Evolutionary conservation across 2,888 invertebrate species (phyloP).

Genomic region (Lasioglossum leucozonium): DNA sequence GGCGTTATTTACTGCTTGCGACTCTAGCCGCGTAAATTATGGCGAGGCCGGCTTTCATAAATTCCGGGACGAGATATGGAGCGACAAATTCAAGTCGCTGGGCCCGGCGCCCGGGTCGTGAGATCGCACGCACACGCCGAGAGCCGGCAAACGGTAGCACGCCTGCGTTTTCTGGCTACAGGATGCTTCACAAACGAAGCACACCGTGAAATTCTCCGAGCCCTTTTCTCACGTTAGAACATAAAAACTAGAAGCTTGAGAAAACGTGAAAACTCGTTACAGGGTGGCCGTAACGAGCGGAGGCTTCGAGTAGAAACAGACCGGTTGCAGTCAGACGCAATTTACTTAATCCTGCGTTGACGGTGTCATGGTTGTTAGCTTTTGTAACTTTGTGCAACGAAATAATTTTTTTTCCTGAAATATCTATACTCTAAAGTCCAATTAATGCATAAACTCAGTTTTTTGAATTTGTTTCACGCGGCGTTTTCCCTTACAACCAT

Average conservation of each 20-base stretch:
- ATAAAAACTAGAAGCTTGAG: not conserved
- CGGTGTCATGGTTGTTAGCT: not conserved
- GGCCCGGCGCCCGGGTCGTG: conserved; percentile 69
- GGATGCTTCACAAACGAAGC: conserved; percentile 13
- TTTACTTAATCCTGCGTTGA: not conserved
- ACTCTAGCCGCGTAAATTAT: conserved; percentile 76
- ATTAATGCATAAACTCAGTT: too few relatives aligned
- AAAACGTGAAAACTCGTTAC: not conserved
- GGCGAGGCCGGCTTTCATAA: conserved; percentile 78
- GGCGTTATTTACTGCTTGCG: conserved; percentile 74
- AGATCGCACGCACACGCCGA: conserved; percentile 46
- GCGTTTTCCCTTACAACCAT: too few relatives aligned
- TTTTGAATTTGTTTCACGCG: too few relatives aligned
- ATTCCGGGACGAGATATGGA: conserved; percentile 79
- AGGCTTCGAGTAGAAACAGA: conserved; percentile 22
- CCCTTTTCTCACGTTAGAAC: too few relatives aligned
- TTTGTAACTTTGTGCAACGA: not conserved
- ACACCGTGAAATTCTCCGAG: too few relatives aligned
- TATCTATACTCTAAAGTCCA: too few relatives aligned
- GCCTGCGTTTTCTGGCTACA: conserved; percentile 40
- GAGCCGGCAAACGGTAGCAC: conserved; percentile 52
- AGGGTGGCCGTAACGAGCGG: not conserved
- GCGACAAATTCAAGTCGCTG: conserved; percentile 80
- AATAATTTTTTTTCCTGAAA: too few relatives aligned
- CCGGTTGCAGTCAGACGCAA: conserved; percentile 19